These are phyloP conservation scores for Spinus olivaceus DNA, from an alignment of 2,797 vertebrate genomes.

Conservation along the genomic window DNA sequence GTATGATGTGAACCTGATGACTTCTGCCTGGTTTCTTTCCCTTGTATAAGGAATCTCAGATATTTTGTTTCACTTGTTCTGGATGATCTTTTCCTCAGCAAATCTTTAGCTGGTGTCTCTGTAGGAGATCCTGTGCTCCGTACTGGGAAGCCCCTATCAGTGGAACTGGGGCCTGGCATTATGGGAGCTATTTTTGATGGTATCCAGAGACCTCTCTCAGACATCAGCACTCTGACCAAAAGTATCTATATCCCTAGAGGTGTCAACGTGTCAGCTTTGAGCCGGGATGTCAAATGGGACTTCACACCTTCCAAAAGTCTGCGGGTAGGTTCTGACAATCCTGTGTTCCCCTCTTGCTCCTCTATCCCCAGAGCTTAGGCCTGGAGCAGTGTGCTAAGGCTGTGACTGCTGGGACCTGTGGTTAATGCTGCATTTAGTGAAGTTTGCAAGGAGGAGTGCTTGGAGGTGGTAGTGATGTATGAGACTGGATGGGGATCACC, in stretches of 20 bases:
- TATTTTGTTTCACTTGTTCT: background rate
- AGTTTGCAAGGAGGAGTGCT: background rate
- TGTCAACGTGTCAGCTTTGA: conserved; percentile 93
- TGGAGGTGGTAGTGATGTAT: background rate
- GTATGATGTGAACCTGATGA: background rate
- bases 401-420: background rate
- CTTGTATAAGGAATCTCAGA: background rate
- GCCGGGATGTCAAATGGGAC: conserved; percentile 93
- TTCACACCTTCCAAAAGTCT: conserved; percentile 88
- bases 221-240: conserved; percentile 91
- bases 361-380: background rate
- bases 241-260: conserved; percentile 99
- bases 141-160: conserved; percentile 96
- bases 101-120: conserved; percentile 87
- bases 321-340: conserved; percentile 77
- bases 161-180: conserved; percentile 95
- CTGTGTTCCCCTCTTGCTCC: background rate
- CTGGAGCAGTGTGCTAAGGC: background rate
- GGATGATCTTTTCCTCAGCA: conserved; percentile 77
- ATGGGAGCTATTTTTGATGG: conserved; percentile 99
- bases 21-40: background rate
- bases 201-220: conserved; percentile 94
- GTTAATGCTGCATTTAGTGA: background rate
- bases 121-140: conserved; percentile 97
- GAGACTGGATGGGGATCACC: background rate